Evolutionary conservation across 2,113 vertebrate species (phyloP).

Genomic region (Furnarius figulus): DNA sequence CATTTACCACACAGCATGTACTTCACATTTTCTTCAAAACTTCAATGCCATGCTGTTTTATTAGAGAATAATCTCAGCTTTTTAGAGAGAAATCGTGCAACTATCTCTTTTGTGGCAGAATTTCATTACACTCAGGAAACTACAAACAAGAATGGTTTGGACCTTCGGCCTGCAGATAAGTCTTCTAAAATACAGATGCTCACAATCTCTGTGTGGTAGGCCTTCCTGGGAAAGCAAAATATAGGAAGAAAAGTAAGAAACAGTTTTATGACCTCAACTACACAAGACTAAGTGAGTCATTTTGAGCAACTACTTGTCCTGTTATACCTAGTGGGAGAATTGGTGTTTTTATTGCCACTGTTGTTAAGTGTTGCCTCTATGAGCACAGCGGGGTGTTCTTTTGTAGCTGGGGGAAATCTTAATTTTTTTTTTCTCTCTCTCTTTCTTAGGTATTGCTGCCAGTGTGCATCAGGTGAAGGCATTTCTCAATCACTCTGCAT

Average conservation of each 20-base stretch:
- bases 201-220: background rate
- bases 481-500: conserved; percentile 49
- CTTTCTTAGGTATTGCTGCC: conserved; percentile 18
- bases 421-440: background rate
- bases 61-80: background rate
- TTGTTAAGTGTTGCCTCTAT: background rate
- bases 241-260: background rate
- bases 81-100: background rate
- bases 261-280: background rate
- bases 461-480: background rate
- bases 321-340: background rate
- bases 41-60: background rate
- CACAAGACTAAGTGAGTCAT: background rate
- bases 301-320: background rate
- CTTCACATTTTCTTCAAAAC: background rate
- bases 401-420: background rate
- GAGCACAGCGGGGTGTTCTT: background rate
- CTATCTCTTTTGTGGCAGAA: background rate
- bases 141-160: background rate
- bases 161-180: background rate
- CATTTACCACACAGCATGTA: background rate
- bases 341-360: background rate
- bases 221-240: conserved; percentile 1
- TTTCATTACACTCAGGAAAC: background rate
- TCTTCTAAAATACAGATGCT: background rate